Percentiles rank a stretch among this genome's conserved stretches.
Evolutionary conservation across 2,888 invertebrate genomes (phyloP).

Genomic region (Orthosia gracilis): DNA sequence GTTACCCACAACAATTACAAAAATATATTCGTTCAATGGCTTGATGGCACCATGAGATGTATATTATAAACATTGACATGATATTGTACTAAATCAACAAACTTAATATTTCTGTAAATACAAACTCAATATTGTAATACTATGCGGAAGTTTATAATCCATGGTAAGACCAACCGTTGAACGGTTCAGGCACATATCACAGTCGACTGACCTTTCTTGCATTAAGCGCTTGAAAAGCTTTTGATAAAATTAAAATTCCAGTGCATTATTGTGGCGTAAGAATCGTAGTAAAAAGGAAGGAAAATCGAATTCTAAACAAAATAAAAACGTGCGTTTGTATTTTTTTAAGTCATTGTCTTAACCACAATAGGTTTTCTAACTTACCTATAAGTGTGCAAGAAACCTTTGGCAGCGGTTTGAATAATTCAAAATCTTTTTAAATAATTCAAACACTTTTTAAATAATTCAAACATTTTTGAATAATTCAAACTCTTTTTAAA

Average conservation of each 20-base stretch:
- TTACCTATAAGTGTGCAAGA: background rate
- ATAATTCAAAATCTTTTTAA: no score
- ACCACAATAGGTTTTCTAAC: conserved; percentile 23
- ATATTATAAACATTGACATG: background rate
- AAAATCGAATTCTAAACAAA: conserved; percentile 8
- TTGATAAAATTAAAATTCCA: conserved; percentile 9
- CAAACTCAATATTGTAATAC: conserved; percentile 2
- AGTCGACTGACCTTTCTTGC: conserved; percentile 45
- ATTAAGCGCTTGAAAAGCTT: conserved; percentile 36
- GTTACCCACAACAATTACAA: no score
- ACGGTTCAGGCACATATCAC: conserved; percentile 22
- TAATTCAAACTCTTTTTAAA: no score
- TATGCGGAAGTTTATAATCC: conserved; percentile 49
- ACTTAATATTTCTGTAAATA: background rate
- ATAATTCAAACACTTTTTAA: no score
- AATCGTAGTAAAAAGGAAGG: background rate
- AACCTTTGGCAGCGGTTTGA: no score
- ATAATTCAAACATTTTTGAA: no score
- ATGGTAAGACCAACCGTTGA: conserved; percentile 34
- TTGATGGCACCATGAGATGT: background rate
- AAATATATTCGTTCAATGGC: no score
- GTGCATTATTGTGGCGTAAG: background rate
- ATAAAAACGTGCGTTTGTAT: background rate
- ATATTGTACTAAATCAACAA: background rate
- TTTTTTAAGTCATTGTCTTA: conserved; percentile 23